Percentiles rank a stretch among this genome's conserved stretches.
These are phyloP conservation scores for Anoplopoma fimbria DNA, from an alignment of 2,113 vertebrate species.

Conservation along the genomic window DNA sequence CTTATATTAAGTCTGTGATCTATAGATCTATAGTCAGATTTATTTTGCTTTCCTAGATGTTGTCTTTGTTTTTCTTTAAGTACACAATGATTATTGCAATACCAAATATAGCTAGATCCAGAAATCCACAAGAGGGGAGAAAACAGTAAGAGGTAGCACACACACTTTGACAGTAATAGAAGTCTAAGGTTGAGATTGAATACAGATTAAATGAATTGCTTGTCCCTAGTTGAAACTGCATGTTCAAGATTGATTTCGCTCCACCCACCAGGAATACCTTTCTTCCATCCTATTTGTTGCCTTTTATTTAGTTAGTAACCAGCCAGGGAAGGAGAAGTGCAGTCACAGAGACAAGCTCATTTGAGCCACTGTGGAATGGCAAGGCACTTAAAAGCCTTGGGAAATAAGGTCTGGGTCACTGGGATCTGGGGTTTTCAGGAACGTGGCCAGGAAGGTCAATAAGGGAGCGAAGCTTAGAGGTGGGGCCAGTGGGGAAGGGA, in stretches of 20 bases:
- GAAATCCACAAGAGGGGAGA: conserved; percentile 2
- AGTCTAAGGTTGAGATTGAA: conserved; percentile 37
- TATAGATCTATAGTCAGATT: no score
- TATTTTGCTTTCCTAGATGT: not conserved
- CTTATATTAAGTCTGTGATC: not conserved
- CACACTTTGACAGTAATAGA: conserved; percentile 30
- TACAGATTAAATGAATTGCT: conserved; percentile 46
- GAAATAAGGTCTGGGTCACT: conserved; percentile 67
- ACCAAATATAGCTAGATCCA: not conserved
- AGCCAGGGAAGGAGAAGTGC: conserved; percentile 24
- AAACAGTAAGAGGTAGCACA: not conserved
- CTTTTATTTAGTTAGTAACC: conserved; percentile 51
- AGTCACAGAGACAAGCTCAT: conserved; percentile 54
- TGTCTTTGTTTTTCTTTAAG: not conserved
- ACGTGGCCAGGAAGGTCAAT: conserved; percentile 71
- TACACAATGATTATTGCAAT: not conserved
- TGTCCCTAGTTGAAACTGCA: conserved; percentile 48
- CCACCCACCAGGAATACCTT: conserved; percentile 21
- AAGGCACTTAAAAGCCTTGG: conserved; percentile 62
- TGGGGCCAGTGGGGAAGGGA: conserved; percentile 19
- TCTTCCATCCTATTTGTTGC: conserved; percentile 42
- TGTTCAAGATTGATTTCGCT: conserved; percentile 53
- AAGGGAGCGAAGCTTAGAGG: conserved; percentile 28
- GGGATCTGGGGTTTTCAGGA: conserved; percentile 55
- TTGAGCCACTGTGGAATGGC: conserved; percentile 61